Evolutionary conservation across 2,888 invertebrate genomes (phyloP), one percentile per base, ranked within the genome.

Genomic region (Caenorhabditis drosophilae): DNA sequence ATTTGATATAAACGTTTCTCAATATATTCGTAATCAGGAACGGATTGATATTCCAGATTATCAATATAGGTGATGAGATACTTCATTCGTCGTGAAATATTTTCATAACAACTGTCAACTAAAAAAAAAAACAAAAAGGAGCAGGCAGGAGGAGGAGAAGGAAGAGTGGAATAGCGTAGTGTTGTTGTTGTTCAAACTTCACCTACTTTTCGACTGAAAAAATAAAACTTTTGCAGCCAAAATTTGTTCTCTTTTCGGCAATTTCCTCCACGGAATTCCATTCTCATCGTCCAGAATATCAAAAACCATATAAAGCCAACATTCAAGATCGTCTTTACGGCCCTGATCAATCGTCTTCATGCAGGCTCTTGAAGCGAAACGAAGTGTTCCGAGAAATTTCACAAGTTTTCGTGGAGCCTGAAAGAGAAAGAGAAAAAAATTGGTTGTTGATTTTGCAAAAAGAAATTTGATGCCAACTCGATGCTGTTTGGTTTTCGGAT

Each of bases 361-460:
- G 36, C 68, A 67, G 0, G 67, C 67, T 12, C 70, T 23, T n/a
- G 67, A 61, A 0, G 73, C 67, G 45, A 56, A 73, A 4, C 70
- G 45, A 20, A 70, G 42, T 1, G 73, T 73, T 27, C 73, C 73
- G 4, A 73, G 53, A 46, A 73, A 73, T 35, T 63, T 70, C 20
- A 67, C 70, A 42, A 35, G 47, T 18, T 63, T 58, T 15, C 70
- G 47, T 11, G 61, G 67, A 15, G 50, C 49, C n/a, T n/a, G n/a
- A n/a, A n/a, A n/a, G n/a, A n/a, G n/a, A n/a, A n/a, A n/a, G n/a
- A n/a, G n/a, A n/a, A n/a, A n/a, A n/a, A n/a, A n/a, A n/a, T n/a
- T n/a, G n/a, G n/a, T n/a, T n/a, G n/a, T n/a, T n/a, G n/a, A n/a
- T n/a, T n/a, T n/a, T n/a, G n/a, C n/a, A n/a, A n/a, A n/a, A n/a